Evolutionary conservation across 2,797 vertebrate genomes (phyloP), one percentile per base, ranked within the genome.

Genomic region (Pangasius krempfi): DNA sequence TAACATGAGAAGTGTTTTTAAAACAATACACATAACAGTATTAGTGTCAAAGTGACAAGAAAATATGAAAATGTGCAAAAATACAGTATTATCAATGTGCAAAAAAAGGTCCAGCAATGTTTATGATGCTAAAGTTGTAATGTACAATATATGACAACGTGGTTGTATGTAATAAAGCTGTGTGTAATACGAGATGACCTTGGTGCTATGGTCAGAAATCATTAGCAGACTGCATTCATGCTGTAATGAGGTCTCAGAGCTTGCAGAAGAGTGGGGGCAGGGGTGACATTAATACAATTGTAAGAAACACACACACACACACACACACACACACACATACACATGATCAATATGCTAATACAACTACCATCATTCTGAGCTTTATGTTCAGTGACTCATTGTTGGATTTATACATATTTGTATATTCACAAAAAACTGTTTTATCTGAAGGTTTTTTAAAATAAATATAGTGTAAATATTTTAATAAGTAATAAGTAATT

Each of bases 191-290:
- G 92, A 93, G 93, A 91, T 94, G 95, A 95, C 94, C 94, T 89
- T 90, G 30, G 18, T 93, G 93, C 95, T 95, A 95, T 96, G 94
- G 94, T 93, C 92, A 91, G 94, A 93, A 95, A 91, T 93, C 95
- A 95, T 96, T 95, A 95, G 93, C 90, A 93, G 91, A 91, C 93
- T 93, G 92, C 94, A 93, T 95, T 95, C 93, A 95, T 92, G 91
- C 93, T 93, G 94, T 95, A 96, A 96, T 96, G 95, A 95, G 94
- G 94, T 95, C 94, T 95, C 92, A 90, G 92, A 93, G 93, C 92
- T 93, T 86, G 92, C 93, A 94, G 94, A 93, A 89, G 91, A 92
- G 47, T 62, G 87, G 80, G 78, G 85, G 85, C 40, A 75, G 54
- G 80, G 70, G 68, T 60, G 80, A 75, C 79, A 89, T 75, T 70